Evolutionary conservation across 1,140 invertebrate species (phyloP).

Genomic region (Ooceraea biroi): DNA sequence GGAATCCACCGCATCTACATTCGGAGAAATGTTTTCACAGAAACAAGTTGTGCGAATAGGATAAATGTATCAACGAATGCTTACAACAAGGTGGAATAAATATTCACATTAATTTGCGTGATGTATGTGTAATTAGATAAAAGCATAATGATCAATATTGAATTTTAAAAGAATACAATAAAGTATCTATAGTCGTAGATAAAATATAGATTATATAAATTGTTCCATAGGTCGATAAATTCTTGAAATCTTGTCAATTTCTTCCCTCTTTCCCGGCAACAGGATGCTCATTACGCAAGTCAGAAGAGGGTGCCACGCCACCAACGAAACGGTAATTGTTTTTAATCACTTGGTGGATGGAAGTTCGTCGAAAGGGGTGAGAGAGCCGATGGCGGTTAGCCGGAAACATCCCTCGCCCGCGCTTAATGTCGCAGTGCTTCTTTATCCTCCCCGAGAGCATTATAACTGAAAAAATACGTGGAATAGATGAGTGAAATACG

Average conservation of each 20-base stretch:
- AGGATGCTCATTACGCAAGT: constrained; percentile 75
- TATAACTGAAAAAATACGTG: background rate
- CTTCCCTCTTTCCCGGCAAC: constrained; percentile 47
- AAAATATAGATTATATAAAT: background rate
- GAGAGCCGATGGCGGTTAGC: constrained; percentile 71
- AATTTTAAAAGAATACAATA: no score
- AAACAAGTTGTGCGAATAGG: constrained; percentile 77
- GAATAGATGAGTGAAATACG: background rate
- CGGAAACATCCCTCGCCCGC: constrained; percentile 70
- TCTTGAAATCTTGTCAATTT: constrained; percentile 28
- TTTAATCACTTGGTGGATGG: constrained; percentile 79
- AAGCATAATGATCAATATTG: background rate
- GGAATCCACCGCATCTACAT: constrained; percentile 60
- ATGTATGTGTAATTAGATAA: background rate
- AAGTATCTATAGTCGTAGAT: background rate
- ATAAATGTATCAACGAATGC: background rate
- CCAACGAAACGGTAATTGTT: constrained; percentile 81
- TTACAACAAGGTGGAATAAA: background rate
- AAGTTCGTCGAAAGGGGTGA: constrained; percentile 67
- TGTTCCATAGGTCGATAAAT: background rate
- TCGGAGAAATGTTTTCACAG: constrained; percentile 80
- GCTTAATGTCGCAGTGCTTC: constrained; percentile 68
- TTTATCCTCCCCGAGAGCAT: constrained; percentile 62
- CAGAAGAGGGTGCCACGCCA: constrained; percentile 61
- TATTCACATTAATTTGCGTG: background rate